Evolutionary conservation across 2,797 vertebrate genomes (phyloP).

Genomic region (Nyctibius grandis): DNA sequence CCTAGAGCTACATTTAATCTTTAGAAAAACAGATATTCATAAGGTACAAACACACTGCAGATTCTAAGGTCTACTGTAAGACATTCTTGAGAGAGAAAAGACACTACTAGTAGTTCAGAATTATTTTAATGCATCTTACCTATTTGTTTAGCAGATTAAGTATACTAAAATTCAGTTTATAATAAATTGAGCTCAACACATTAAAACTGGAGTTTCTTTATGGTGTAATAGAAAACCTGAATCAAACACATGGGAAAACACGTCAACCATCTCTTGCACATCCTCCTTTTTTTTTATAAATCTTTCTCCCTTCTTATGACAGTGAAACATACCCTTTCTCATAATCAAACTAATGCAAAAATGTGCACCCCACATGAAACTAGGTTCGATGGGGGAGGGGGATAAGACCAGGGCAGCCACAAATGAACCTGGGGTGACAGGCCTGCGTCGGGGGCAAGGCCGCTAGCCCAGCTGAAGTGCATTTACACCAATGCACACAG

Average conservation of each 20-base stretch:
- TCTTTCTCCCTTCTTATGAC: not conserved
- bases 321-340: not conserved
- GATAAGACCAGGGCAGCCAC: too few species aligned
- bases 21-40: not conserved
- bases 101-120: not conserved
- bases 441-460: too few species aligned
- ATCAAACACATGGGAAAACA: not conserved
- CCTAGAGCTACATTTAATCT: not conserved
- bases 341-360: not conserved
- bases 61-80: not conserved
- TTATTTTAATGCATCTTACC: not conserved
- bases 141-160: not conserved
- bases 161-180: not conserved
- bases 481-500: too few species aligned
- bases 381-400: too few species aligned
- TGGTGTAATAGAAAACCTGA: not conserved
- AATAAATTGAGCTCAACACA: not conserved
- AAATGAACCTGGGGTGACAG: too few species aligned
- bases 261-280: not conserved
- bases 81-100: not conserved
- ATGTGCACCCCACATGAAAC: not conserved
- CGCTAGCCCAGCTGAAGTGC: too few species aligned
- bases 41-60: not conserved
- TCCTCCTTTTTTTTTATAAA: not conserved
- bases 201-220: not conserved